phyloP scores from a whole-genome alignment of 2,888 invertebrate species.

The Cantharis rustica region DNA sequence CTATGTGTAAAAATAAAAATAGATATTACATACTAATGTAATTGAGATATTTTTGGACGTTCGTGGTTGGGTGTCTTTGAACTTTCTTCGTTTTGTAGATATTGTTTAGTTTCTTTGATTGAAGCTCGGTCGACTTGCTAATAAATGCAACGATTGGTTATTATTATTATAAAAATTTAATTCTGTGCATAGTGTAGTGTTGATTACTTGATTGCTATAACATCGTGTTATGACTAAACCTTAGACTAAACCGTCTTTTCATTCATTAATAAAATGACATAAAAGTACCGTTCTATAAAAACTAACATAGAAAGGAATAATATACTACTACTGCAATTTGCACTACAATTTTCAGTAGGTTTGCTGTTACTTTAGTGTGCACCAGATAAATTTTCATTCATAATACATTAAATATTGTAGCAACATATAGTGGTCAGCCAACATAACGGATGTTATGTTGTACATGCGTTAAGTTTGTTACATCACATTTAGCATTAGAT shows the following conservation, averaged over 20 bases:
- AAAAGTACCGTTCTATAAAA: slow-evolving; percentile 17
- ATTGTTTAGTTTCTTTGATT: neutral
- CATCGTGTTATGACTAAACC: neutral
- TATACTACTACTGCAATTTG: slow-evolving; percentile 9
- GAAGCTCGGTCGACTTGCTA: neutral
- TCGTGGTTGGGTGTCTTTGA: neutral
- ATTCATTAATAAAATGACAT: neutral
- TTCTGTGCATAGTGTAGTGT: neutral
- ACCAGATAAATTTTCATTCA: slow-evolving; percentile 9
- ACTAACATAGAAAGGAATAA: slow-evolving; percentile 7
- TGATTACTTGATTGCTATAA: neutral
- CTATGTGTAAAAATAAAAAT: neutral
- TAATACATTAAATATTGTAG: neutral
- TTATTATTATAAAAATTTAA: neutral
- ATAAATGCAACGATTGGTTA: neutral
- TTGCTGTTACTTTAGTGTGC: slow-evolving; percentile 12
- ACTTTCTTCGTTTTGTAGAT: neutral
- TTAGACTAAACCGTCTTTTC: neutral
- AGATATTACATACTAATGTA: neutral
- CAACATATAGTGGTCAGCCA: slow-evolving; percentile 16
- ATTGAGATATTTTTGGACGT: neutral
- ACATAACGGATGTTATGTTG: slow-evolving; percentile 36
- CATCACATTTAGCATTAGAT: slow-evolving; percentile 27
- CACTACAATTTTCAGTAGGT: slow-evolving; percentile 14
- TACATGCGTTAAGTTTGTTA: slow-evolving; percentile 33